Evolutionary conservation across 2,888 invertebrate genomes (phyloP).

Genomic region (Erannis defoliaria): DNA sequence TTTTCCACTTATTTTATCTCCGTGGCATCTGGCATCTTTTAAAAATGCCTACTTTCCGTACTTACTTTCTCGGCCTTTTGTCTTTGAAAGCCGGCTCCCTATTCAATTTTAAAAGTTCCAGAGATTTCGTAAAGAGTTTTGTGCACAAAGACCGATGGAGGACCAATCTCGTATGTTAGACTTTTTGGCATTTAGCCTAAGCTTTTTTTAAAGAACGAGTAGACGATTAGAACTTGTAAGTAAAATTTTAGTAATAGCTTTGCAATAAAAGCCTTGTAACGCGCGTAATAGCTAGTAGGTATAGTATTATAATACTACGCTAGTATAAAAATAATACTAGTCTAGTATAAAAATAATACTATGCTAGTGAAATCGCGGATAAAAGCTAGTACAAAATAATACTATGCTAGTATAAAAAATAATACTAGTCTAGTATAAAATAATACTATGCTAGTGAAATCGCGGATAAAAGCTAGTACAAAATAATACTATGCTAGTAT

Average conservation of each 20-base stretch:
- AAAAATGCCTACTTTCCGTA: slow-evolving; percentile 17
- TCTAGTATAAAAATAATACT: too few relatives aligned
- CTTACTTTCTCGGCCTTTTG: slow-evolving; percentile 15
- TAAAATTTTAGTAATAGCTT: neutral
- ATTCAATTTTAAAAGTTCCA: slow-evolving; percentile 32
- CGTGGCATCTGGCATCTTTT: slow-evolving; percentile 5
- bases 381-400: too few relatives aligned
- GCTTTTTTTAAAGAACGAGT: slow-evolving; percentile 10
- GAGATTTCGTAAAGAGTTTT: slow-evolving; percentile 17
- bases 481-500: too few relatives aligned
- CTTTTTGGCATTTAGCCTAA: neutral
- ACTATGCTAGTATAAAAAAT: too few relatives aligned
- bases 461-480: too few relatives aligned
- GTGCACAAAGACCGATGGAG: slow-evolving; percentile 13
- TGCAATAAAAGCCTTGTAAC: too few relatives aligned
- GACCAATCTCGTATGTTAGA: slow-evolving; percentile 14
- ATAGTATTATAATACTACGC: too few relatives aligned
- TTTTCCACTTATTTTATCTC: slow-evolving; percentile 8
- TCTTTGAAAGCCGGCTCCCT: slow-evolving; percentile 17
- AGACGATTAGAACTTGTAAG: neutral
- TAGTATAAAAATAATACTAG: too few relatives aligned
- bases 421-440: too few relatives aligned
- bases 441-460: too few relatives aligned
- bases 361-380: too few relatives aligned
- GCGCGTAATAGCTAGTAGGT: too few relatives aligned